Conservation (phyloP, 2,113 vertebrate genomes). For the Pomatorhinus ruficollis region DNA sequence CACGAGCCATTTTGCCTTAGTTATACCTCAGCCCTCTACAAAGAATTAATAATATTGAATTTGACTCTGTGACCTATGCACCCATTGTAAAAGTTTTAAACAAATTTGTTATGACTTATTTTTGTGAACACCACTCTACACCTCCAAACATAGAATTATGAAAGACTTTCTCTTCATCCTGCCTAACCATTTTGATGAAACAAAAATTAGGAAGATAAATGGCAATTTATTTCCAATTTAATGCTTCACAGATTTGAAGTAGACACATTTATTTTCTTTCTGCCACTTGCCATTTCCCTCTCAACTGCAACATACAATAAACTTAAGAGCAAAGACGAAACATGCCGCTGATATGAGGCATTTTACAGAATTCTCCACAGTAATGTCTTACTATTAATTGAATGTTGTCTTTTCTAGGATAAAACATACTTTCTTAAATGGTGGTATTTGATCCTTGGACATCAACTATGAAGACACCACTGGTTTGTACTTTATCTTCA, state of each 20-base stretch:
- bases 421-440: neutral
- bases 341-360: neutral
- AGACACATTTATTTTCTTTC: neutral
- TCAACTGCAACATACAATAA: neutral
- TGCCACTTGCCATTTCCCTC: neutral
- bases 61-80: neutral
- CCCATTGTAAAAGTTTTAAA: neutral
- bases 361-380: neutral
- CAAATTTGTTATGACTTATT: neutral
- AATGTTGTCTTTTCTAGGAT: neutral
- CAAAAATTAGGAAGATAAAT: slow-evolving; percentile 12
- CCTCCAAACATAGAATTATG: neutral
- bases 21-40: neutral
- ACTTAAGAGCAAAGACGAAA: neutral
- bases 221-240: slow-evolving; percentile 26
- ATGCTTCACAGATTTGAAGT: neutral
- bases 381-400: neutral
- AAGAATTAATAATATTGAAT: neutral
- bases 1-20: neutral
- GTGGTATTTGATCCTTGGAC: neutral
- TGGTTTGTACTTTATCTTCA: neutral
- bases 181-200: neutral
- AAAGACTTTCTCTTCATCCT: neutral
- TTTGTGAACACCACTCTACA: neutral
- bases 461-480: neutral